Conservation (phyloP, 2,888 invertebrate genomes). For the Phyto melanocephala region DNA sequence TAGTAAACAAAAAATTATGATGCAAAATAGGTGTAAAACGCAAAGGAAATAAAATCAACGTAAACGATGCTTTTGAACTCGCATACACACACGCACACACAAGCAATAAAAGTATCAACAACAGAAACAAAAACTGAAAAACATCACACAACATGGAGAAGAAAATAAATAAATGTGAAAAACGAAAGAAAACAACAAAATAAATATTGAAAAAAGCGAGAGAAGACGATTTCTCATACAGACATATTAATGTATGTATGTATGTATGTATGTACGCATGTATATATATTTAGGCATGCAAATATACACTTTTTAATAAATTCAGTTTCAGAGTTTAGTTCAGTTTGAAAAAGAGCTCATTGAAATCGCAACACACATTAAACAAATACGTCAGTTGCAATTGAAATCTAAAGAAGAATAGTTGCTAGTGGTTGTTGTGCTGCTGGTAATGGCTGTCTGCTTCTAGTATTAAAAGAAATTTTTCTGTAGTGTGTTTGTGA, state of each 20-base stretch:
- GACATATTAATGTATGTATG: not conserved
- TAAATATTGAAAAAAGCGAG: conserved; percentile 46
- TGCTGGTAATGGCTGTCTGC: conserved; percentile 31
- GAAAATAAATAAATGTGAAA: conserved; percentile 1
- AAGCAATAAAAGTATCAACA: not conserved
- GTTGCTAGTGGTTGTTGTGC: conserved; percentile 42
- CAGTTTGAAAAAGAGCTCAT: conserved; percentile 41
- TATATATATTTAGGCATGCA: not conserved
- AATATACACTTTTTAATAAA: conserved; percentile 5
- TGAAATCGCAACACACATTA: conserved; percentile 51
- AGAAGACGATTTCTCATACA: conserved; percentile 43
- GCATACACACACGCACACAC: not conserved
- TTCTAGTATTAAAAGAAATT: conserved; percentile 30
- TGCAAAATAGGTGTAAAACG: not conserved
- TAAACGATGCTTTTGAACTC: conserved; percentile 55
- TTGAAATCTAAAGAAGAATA: conserved; percentile 60
- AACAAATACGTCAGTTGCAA: conserved; percentile 65
- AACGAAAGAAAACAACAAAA: not conserved
- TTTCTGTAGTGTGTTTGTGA: too few species aligned
- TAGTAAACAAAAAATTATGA: conserved; percentile 28
- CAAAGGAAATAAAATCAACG: conserved; percentile 4
- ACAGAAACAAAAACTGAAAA: conserved; percentile 17
- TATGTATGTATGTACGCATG: not conserved
- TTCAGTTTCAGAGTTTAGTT: conserved; percentile 29
- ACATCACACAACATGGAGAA: conserved; percentile 42